Conservation (phyloP, 2,113 vertebrate genomes). For the Stigmatopora argus region DNA sequence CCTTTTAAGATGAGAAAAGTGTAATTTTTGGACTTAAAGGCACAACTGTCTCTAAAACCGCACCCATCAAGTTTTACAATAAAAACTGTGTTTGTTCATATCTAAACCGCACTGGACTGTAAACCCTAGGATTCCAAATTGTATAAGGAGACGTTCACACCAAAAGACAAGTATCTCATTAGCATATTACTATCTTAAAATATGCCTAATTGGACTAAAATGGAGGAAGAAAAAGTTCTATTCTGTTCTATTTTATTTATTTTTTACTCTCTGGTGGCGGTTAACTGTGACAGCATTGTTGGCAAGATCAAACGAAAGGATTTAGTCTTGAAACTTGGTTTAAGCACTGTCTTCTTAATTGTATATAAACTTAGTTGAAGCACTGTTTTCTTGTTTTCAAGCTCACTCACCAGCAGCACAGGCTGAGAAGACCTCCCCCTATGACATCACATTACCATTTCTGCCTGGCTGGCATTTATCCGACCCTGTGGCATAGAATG, state of each 20-base stretch:
- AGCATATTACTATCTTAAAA: too few species aligned
- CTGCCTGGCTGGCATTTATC: slow-evolving; percentile 37
- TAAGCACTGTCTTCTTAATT: background rate
- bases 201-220: too few species aligned
- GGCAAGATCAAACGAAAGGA: background rate
- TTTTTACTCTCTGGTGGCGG: background rate
- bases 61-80: too few species aligned
- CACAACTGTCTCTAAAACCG: too few species aligned
- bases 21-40: too few species aligned
- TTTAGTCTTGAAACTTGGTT: background rate
- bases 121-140: too few species aligned
- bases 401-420: slow-evolving; percentile 22
- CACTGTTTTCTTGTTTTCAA: slow-evolving; percentile 21
- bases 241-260: too few species aligned
- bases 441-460: slow-evolving; percentile 44
- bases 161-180: too few species aligned
- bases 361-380: background rate
- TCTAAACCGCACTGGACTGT: too few species aligned
- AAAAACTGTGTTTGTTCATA: too few species aligned
- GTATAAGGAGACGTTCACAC: too few species aligned
- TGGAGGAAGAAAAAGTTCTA: too few species aligned
- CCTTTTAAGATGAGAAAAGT: background rate
- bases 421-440: slow-evolving; percentile 25
- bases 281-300: background rate
- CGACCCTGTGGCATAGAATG: slow-evolving; percentile 3